Conservation (phyloP, 2,888 invertebrate species). For the Cybosia mesomella region DNA sequence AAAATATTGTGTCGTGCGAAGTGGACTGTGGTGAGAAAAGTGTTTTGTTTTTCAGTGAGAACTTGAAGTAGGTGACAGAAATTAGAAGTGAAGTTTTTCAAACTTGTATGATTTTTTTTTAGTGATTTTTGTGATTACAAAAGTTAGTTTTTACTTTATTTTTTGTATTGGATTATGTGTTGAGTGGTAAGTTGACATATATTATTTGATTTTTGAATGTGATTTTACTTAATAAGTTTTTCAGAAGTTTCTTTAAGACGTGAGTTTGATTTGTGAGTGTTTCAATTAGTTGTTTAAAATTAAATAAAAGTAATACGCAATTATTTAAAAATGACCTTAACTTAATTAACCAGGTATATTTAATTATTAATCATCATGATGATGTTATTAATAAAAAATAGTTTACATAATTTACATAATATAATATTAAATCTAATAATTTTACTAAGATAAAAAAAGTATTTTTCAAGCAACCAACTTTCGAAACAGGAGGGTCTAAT, state of each 20-base stretch:
- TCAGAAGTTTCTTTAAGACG: slow-evolving; percentile 10
- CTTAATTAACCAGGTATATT: background rate
- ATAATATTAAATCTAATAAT: too few relatives aligned
- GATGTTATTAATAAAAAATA: background rate
- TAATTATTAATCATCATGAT: background rate
- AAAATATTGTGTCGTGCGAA: slow-evolving; percentile 41
- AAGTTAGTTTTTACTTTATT: slow-evolving; percentile 36
- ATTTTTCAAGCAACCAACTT: too few relatives aligned
- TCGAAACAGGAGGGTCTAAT: too few relatives aligned
- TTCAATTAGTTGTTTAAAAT: background rate
- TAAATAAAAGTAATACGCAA: background rate
- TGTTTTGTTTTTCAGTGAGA: slow-evolving; percentile 48
- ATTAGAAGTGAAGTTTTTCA: slow-evolving; percentile 37
- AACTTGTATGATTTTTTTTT: slow-evolving; percentile 39
- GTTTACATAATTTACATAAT: too few relatives aligned
- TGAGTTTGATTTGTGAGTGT: background rate
- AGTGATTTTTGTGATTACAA: slow-evolving; percentile 44
- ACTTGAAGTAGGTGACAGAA: slow-evolving; percentile 30
- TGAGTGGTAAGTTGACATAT: slow-evolving; percentile 45
- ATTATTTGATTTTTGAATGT: slow-evolving; percentile 28
- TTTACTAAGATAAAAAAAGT: too few relatives aligned
- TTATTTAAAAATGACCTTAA: background rate
- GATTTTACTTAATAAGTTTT: slow-evolving; percentile 22
- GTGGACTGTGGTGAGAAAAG: slow-evolving; percentile 26
- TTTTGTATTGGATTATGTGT: slow-evolving; percentile 41